Conservation (phyloP, 2,888 invertebrate species). For the Morinoia aosen region DNA sequence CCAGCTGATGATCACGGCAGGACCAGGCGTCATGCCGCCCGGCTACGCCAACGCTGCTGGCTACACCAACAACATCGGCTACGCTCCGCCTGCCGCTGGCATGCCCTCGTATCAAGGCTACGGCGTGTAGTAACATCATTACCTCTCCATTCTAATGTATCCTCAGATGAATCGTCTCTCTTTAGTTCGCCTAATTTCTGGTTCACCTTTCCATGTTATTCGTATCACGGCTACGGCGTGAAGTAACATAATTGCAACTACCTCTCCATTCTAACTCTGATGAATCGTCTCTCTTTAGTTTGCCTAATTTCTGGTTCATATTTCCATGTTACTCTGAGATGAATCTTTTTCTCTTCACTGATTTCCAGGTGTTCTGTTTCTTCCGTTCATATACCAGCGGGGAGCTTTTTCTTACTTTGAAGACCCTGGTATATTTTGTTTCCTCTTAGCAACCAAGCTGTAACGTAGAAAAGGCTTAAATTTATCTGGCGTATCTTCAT, state of each 20-base stretch:
- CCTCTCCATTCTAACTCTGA: neutral
- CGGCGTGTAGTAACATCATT: conserved; percentile 74
- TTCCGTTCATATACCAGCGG: neutral
- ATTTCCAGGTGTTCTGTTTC: neutral
- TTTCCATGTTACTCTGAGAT: neutral
- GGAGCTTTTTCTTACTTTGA: neutral
- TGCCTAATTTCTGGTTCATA: neutral
- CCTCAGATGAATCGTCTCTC: neutral
- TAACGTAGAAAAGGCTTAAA: neutral
- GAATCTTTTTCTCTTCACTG: neutral
- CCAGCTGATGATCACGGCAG: conserved; percentile 97
- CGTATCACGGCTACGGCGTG: conserved; percentile 80
- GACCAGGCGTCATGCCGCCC: conserved; percentile 80
- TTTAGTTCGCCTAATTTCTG: neutral
- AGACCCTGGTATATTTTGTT: neutral
- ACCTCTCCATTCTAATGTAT: neutral
- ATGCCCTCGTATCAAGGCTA: conserved; percentile 78
- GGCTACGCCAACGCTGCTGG: conserved; percentile 75
- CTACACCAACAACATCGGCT: conserved; percentile 72
- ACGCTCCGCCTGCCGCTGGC: conserved; percentile 69
- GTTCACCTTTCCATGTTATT: neutral
- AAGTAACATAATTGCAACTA: conserved; percentile 69
- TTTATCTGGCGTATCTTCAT: neutral
- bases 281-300: neutral
- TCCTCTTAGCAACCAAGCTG: neutral